Evolutionary conservation across 1,140 invertebrate genomes (phyloP).

Genomic region (Meloidogyne floridensis): DNA sequence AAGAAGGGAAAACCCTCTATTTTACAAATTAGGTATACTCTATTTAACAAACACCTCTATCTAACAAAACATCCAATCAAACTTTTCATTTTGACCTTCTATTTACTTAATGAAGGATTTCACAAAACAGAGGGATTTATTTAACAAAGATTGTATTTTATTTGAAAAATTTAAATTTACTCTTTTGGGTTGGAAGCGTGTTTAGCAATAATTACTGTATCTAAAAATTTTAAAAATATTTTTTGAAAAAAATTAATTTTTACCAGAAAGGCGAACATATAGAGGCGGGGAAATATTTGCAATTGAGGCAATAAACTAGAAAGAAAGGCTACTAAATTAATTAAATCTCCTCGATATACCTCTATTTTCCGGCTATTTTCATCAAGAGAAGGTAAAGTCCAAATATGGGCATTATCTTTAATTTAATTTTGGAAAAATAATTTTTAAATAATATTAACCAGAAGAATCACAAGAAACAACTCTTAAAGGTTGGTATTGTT

Average conservation of each 20-base stretch:
- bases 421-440: background rate
- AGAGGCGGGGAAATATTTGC: constrained; percentile 40
- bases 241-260: background rate
- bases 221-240: background rate
- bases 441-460: background rate
- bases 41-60: no score
- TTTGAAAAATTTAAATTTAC: constrained; percentile 19
- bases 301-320: constrained; percentile 42
- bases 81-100: no score
- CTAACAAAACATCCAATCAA: no score
- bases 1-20: no score
- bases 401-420: constrained; percentile 36
- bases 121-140: background rate
- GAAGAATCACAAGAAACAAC: constrained; percentile 45
- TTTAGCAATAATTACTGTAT: constrained; percentile 47
- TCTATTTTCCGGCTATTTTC: constrained; percentile 29
- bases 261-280: constrained; percentile 36
- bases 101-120: no score
- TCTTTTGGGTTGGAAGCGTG: constrained; percentile 51
- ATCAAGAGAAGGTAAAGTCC: constrained; percentile 40
- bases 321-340: background rate
- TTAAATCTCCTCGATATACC: no score
- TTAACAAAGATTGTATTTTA: no score
- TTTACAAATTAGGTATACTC: no score
- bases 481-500: constrained; percentile 1